Evolutionary conservation across 2,797 vertebrate genomes (phyloP), one percentile per base, ranked within the genome.

Genomic region (Aeoliscus strigatus): DNA sequence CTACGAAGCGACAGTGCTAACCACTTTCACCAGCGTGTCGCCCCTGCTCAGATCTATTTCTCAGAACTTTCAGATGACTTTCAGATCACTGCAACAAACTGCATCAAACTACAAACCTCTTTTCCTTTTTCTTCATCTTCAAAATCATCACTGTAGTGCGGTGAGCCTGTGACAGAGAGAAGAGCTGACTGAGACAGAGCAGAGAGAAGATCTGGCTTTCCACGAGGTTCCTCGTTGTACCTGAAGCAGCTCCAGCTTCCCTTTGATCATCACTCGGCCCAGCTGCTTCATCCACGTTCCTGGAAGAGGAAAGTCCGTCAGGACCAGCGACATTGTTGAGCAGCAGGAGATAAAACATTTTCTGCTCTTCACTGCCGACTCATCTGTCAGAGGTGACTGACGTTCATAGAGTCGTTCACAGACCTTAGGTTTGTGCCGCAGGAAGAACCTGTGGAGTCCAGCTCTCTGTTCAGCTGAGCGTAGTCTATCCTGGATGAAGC

Each of bases 401-500:
- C n/a, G n/a, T n/a, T 25, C 24, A 25, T 5, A 7, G 8, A 9
- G 24, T 25, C 9, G 8, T 3, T 25, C 6, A 25, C 24, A 16
- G 36, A 86, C 86, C 83, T 80, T 39, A 65, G 48, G 12, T 61
- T 60, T 8, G 38, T 40, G 12, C 11, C 39, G 0, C 51, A 11
- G 14, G 72, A 64, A 40, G 85, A 91, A 43, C 76, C 76, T 9
- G 75, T 81, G 13, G 86, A 90, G 70, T 94, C 90, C 73, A 93
- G 72, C 48, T 93, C 92, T 48, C 86, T 88, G 81, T 93, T 94
- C 70, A 94, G 74, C 70, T 73, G 89, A 27, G 87, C 88, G 75
- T 92, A 94, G 77, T 96, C 91, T 56, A 93, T 72, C 25, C 87
- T 78, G 21, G 89, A 90, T 3, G 85, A 89, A 35, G 86, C 83